phyloP scores from a whole-genome alignment of 2,888 invertebrate species.

The Pyrocoelia pectoralis region DNA sequence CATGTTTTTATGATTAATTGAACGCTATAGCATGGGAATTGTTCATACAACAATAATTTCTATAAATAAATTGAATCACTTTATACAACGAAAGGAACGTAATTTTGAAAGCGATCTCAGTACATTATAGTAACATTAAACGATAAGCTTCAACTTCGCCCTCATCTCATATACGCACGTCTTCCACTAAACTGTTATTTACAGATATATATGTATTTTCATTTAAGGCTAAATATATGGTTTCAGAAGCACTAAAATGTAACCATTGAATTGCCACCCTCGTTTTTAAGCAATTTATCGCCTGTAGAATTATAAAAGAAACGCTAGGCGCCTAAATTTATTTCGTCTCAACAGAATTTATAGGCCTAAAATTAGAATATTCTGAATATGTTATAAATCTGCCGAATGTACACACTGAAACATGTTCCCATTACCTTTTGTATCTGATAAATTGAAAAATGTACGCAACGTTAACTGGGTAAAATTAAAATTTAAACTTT shows the following conservation, averaged over 20 bases:
- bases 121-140: too few relatives aligned
- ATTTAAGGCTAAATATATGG: background rate
- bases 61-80: background rate
- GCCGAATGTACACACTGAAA: background rate
- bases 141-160: too few relatives aligned
- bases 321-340: slow-evolving; percentile 5
- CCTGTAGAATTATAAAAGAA: slow-evolving; percentile 5
- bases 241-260: slow-evolving; percentile 7
- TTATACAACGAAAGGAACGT: too few relatives aligned
- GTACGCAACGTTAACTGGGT: background rate
- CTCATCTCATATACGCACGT: too few relatives aligned
- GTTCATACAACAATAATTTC: too few relatives aligned
- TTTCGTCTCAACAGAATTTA: slow-evolving; percentile 5
- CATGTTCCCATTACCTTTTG: background rate
- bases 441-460: background rate
- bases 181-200: too few relatives aligned
- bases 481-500: background rate
- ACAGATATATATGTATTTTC: background rate
- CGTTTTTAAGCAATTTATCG: slow-evolving; percentile 5
- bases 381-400: slow-evolving; percentile 6
- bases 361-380: slow-evolving; percentile 7
- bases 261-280: slow-evolving; percentile 9
- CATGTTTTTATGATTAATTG: too few relatives aligned
- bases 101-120: too few relatives aligned
- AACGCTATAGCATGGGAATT: too few relatives aligned